These are phyloP conservation scores for Ploceus nigricollis DNA, from an alignment of 2,113 vertebrate species.

Conservation along the genomic window DNA sequence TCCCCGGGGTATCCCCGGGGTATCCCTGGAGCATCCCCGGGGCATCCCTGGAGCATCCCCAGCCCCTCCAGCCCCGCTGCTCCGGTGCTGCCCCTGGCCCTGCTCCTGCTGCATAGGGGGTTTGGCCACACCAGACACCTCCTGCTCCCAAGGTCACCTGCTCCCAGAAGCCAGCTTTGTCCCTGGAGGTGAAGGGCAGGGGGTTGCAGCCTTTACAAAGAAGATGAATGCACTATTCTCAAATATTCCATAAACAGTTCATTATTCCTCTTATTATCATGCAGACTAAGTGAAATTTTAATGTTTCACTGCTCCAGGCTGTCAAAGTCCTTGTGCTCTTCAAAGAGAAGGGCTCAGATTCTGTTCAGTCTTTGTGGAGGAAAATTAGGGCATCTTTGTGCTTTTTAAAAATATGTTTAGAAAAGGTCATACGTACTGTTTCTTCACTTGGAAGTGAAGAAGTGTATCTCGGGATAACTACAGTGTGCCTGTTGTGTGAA, in stretches of 20 bases:
- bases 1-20: no score
- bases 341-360: background rate
- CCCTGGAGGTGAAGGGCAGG: background rate
- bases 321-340: background rate
- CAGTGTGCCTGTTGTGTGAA: background rate
- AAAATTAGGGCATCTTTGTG: background rate
- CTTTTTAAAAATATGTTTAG: background rate
- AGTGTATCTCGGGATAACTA: background rate
- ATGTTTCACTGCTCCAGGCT: background rate
- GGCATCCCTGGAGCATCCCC: background rate
- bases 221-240: background rate
- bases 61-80: no score
- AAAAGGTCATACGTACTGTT: background rate
- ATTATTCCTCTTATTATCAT: background rate
- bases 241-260: background rate
- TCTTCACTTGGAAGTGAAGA: background rate
- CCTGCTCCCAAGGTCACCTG: background rate
- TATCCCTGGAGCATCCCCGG: background rate
- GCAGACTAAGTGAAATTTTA: background rate
- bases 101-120: fast-evolving
- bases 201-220: background rate
- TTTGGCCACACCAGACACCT: background rate
- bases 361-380: background rate
- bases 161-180: background rate
- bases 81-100: background rate